These are phyloP conservation scores for Semnopithecus entellus DNA, from an alignment of 2,113 vertebrate species.

Conservation along the genomic window DNA sequence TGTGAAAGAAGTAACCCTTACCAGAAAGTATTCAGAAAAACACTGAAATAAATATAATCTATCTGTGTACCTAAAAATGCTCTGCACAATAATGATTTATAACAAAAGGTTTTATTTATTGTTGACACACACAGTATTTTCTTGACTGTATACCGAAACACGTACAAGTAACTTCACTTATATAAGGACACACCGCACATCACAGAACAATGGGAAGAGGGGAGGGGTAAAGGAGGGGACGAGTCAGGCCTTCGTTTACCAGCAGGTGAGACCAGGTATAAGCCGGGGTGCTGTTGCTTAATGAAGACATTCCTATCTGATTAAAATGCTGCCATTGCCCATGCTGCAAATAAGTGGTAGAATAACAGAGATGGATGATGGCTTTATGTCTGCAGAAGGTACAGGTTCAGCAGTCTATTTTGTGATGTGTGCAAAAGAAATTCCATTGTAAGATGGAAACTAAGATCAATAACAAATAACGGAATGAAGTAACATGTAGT, in stretches of 20 bases:
- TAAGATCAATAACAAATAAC: constrained; percentile 28
- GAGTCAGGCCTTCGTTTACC: not conserved
- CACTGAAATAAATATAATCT: not conserved
- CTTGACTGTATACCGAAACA: not conserved
- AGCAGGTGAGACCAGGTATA: not conserved
- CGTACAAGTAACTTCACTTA: not conserved
- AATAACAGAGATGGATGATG: constrained; percentile 47
- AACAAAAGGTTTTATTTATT: not conserved
- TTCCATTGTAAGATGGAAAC: constrained; percentile 56
- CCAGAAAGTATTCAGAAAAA: not conserved
- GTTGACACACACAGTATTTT: constrained; percentile 33
- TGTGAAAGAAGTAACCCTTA: not conserved
- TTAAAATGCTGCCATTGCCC: constrained; percentile 84
- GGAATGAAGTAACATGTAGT: constrained; percentile 19
- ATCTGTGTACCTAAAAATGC: not conserved
- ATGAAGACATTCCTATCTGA: not conserved
- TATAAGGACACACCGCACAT: not conserved
- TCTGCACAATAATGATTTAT: not conserved
- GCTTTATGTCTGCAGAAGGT: constrained; percentile 67
- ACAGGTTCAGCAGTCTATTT: constrained; percentile 43
- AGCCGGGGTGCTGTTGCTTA: not conserved
- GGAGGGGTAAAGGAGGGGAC: not conserved
- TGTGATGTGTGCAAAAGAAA: constrained; percentile 58
- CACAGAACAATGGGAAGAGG: not conserved
- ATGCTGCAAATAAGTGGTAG: constrained; percentile 73